These are phyloP conservation scores for Coccyzus lansbergi DNA, from an alignment of 2,797 vertebrate species.

Conservation along the genomic window DNA sequence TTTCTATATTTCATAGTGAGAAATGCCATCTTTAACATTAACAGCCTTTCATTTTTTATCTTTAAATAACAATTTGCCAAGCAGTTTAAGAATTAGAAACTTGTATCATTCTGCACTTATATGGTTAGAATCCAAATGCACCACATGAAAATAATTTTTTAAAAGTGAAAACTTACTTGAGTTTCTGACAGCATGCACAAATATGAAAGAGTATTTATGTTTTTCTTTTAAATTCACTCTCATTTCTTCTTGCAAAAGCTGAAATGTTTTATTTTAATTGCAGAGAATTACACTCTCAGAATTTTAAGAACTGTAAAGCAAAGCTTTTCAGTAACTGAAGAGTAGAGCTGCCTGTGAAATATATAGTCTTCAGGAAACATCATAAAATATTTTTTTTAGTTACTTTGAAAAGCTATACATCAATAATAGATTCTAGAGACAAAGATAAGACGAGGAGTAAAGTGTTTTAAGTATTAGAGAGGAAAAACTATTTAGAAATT, in stretches of 20 bases:
- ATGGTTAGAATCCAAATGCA: not conserved
- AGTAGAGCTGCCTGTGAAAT: not conserved
- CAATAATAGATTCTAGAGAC: not conserved
- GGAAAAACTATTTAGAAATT: not conserved
- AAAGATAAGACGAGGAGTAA: not conserved
- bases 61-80: not conserved
- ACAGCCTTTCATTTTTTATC: not conserved
- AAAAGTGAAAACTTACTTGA: not conserved
- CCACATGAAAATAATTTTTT: not conserved
- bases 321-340: not conserved
- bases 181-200: not conserved
- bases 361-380: not conserved
- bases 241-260: not conserved
- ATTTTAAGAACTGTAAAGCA: not conserved
- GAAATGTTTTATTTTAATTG: not conserved
- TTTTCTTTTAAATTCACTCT: not conserved
- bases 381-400: not conserved
- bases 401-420: not conserved
- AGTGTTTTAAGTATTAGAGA: not conserved
- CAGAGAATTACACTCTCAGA: not conserved
- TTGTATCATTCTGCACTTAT: not conserved
- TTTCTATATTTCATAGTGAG: not conserved
- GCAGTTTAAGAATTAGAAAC: not conserved
- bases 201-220: not conserved
- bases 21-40: not conserved